Percentiles rank a stretch among this genome's conserved stretches.
These are phyloP conservation scores for Pentamera pediparva DNA, from an alignment of 53 echinoderm and acorn worm genomes.

Conservation along the genomic window DNA sequence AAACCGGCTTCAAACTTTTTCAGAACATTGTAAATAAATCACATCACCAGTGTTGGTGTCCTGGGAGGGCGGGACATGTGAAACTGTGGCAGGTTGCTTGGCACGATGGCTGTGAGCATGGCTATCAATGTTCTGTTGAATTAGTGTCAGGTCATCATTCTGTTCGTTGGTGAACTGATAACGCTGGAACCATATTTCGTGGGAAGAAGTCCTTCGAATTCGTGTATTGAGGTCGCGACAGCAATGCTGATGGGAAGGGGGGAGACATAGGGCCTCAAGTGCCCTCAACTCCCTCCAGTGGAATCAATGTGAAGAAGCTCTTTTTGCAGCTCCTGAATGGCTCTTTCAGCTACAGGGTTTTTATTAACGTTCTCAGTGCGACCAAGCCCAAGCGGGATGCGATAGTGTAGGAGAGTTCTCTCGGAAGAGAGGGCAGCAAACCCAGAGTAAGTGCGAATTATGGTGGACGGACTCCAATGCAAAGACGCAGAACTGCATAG, in stretches of 20 bases:
- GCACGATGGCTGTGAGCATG: constrained; percentile 18
- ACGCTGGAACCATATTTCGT: constrained; percentile 38
- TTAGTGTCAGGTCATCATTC: background rate
- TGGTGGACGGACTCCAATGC: constrained; percentile 50
- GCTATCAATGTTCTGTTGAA: constrained; percentile 11
- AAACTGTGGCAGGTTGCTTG: background rate
- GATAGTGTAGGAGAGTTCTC: background rate
- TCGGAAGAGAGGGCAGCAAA: constrained; percentile 16
- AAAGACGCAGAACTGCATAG: constrained; percentile 41
- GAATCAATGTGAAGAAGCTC: constrained; percentile 49
- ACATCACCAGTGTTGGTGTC: background rate
- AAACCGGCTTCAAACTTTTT: constrained; percentile 13
- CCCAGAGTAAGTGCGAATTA: constrained; percentile 45
- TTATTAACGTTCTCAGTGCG: background rate
- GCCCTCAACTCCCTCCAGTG: no score
- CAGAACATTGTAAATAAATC: background rate
- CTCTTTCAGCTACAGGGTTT: background rate
- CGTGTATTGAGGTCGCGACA: background rate
- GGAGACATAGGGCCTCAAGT: background rate
- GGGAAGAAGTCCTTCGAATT: background rate
- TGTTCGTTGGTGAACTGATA: constrained; percentile 47
- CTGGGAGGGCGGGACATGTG: background rate
- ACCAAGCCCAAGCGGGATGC: constrained; percentile 4
- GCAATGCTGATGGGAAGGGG: background rate
- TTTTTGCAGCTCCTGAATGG: constrained; percentile 50